Conservation (phyloP, 2,113 vertebrate species). For the Sigmodon hispidus region DNA sequence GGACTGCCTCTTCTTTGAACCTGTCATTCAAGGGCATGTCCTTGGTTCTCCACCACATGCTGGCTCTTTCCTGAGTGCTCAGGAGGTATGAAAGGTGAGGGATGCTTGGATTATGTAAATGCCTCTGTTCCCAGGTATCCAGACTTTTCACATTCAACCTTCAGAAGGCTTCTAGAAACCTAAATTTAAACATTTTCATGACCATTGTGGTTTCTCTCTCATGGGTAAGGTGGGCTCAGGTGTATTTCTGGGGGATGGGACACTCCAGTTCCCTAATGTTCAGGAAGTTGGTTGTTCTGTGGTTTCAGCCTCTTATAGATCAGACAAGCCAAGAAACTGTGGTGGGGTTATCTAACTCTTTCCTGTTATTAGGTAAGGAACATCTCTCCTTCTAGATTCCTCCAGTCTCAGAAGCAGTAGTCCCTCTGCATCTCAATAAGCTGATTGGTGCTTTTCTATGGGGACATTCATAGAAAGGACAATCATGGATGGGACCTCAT, state of each 20-base stretch:
- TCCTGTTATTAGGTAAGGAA: neutral
- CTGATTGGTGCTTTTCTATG: neutral
- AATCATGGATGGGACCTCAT: neutral
- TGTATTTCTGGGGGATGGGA: no score
- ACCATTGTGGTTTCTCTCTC: neutral
- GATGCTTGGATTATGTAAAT: neutral
- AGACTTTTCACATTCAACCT: neutral
- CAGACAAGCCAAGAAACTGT: neutral
- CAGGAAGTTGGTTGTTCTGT: neutral
- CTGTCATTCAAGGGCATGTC: neutral
- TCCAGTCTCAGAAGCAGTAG: neutral
- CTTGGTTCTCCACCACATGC: neutral
- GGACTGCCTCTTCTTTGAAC: neutral
- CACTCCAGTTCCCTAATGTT: neutral
- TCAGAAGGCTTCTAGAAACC: neutral
- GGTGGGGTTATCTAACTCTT: neutral
- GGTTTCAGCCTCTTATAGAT: neutral
- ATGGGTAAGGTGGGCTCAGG: neutral
- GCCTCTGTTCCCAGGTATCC: no score
- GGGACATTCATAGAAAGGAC: neutral
- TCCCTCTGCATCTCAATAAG: neutral
- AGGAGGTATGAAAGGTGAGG: neutral
- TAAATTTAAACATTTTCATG: neutral
- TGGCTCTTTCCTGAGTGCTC: neutral
- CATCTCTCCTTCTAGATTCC: neutral